These are phyloP conservation scores for Callipepla squamata DNA, from an alignment of 2,113 vertebrate genomes.

Conservation along the genomic window DNA sequence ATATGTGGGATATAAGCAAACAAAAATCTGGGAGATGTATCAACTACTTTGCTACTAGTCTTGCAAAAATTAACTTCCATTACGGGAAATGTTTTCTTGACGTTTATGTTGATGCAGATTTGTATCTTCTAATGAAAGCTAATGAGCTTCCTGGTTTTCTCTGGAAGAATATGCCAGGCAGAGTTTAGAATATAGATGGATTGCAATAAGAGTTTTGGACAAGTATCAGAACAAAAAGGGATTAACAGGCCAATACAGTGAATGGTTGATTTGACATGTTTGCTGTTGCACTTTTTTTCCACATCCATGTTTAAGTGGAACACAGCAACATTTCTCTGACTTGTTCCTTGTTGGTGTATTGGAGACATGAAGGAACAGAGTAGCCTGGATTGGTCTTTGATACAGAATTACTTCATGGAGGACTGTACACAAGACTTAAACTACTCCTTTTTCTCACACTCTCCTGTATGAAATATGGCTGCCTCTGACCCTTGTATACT, in stretches of 20 bases:
- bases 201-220: background rate
- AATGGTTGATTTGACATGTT: background rate
- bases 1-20: background rate
- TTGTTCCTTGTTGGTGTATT: background rate
- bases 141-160: background rate
- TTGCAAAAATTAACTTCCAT: background rate
- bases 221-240: background rate
- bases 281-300: background rate
- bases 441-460: background rate
- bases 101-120: background rate
- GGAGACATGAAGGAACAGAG: background rate
- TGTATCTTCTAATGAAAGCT: background rate
- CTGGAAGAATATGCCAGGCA: background rate
- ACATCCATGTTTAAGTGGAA: background rate
- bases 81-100: background rate
- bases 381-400: background rate
- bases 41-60: background rate
- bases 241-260: background rate
- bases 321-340: background rate
- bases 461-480: background rate
- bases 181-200: background rate
- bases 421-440: background rate
- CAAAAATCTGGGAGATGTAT: background rate
- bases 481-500: background rate
- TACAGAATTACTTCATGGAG: background rate